Conservation (phyloP, 1,140 invertebrate genomes). For the Drosophila santomea region DNA sequence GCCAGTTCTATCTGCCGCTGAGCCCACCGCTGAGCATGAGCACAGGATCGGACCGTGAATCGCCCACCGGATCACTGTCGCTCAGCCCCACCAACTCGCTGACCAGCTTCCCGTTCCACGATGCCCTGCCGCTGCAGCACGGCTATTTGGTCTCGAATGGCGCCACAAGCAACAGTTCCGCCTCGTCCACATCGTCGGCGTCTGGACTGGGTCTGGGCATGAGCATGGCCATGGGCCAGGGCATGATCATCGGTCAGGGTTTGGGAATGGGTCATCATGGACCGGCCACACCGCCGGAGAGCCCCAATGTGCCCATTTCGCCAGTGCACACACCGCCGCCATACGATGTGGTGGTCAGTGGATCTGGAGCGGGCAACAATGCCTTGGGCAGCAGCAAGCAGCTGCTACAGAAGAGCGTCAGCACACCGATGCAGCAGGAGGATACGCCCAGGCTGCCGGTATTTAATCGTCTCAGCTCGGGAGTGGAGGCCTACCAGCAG, state of each 20-base stretch:
- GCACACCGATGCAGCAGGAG: slow-evolving; percentile 70
- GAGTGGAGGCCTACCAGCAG: slow-evolving; percentile 86
- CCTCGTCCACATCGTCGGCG: slow-evolving; percentile 59
- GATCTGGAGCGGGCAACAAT: slow-evolving; percentile 11
- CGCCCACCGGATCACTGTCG: slow-evolving; percentile 82
- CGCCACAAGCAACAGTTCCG: slow-evolving; percentile 26
- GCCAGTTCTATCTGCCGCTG: slow-evolving; percentile 76
- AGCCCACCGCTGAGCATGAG: slow-evolving; percentile 84
- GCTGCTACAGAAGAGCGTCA: slow-evolving; percentile 71
- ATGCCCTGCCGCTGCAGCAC: slow-evolving; percentile 46
- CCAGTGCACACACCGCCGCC: slow-evolving; percentile 79
- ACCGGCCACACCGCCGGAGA: slow-evolving; percentile 75
- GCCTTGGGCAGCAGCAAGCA: slow-evolving; percentile 62
- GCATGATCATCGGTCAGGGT: slow-evolving; percentile 10
- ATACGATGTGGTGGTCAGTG: slow-evolving; percentile 50
- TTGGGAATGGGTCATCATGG: slow-evolving; percentile 18
- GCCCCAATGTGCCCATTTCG: slow-evolving; percentile 79
- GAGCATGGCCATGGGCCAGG: slow-evolving; percentile 27
- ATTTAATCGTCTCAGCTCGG: slow-evolving; percentile 89
- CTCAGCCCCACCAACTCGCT: slow-evolving; percentile 89
- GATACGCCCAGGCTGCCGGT: slow-evolving; percentile 87
- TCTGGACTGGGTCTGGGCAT: slow-evolving; percentile 45
- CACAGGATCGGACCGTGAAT: slow-evolving; percentile 84
- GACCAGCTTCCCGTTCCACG: slow-evolving; percentile 89
- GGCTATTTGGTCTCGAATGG: slow-evolving; percentile 45